Base-by-base conservation (phyloP, 2,797 vertebrate species). In the Otolemur crassicaudatus region DNA sequence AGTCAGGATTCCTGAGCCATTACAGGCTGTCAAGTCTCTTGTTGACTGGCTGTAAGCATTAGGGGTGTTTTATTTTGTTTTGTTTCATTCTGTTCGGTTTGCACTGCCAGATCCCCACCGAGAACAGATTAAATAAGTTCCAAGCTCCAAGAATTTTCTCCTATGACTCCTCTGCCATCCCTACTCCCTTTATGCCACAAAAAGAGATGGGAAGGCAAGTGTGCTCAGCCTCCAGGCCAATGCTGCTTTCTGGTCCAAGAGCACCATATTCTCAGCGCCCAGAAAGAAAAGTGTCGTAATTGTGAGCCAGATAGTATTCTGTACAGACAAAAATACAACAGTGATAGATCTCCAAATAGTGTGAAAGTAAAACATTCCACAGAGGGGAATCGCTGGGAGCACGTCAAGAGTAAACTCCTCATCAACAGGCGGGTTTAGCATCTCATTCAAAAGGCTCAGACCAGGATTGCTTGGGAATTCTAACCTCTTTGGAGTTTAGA, bases 1-100 rank as follows among this genome's bases (percentile, higher is more conserved):
- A 94, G 87, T 80, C 86, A 65, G 46, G 77, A 69, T 70, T 90
- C 95, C 73, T 80, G 14, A 11, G 53, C 61, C 70, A n/a, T 17
- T 40, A 76, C 49, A 69, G 46, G 31, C 46, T 79, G 27, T 69
- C 63, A 46, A 37, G 34, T 77, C 58, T 91, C 49, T 72, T 65
- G 34, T 84, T 83, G 82, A 72, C 76, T n/a, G 79, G n/a, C 29
- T 77, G 5, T 29, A 72, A 69, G 77, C 5, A 0, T 1, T 60
- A 25, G 12, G 34, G 3, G 65, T 3, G 17, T 3, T 25, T 56
- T 17, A 1, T 37, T 80, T 4, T 60, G 13, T 61, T 69, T 85
- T 58, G 37, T 37, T 80, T 4, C 53, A 11, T 61, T 69, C 82
- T 58, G 46, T 56, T 85, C 79, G 46, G 67, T 67, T 49, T 70